A percentile compares a stretch with the other conserved stretches of the same genome.
phyloP scores from a whole-genome alignment of 2,888 invertebrate species.

The Athrips mouffetella region DNA sequence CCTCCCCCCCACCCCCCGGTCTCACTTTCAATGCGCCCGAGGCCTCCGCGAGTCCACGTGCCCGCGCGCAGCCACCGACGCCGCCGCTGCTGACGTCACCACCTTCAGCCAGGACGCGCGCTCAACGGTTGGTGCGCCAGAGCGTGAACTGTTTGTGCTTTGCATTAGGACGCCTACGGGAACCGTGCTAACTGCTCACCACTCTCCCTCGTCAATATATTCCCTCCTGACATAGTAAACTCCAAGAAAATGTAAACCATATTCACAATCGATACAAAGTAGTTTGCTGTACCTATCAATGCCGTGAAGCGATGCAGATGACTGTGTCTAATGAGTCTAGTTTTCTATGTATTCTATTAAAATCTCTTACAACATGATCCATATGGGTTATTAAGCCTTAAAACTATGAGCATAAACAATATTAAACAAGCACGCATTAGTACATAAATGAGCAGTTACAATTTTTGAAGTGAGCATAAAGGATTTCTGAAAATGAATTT shows the following conservation, averaged over 20 bases:
- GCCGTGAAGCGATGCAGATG: neutral
- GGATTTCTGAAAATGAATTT: too few species aligned
- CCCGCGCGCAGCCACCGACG: conserved; percentile 56
- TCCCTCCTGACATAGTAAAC: conserved; percentile 39
- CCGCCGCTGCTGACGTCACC: conserved; percentile 63
- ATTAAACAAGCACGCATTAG: too few species aligned
- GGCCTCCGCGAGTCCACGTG: conserved; percentile 66
- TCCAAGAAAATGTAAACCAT: conserved; percentile 17
- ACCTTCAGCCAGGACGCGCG: conserved; percentile 42
- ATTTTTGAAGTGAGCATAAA: too few species aligned
- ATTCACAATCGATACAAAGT: conserved; percentile 7
- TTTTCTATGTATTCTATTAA: too few species aligned
- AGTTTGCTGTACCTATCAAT: neutral
- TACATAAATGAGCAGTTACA: too few species aligned
- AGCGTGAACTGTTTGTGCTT: conserved; percentile 59
- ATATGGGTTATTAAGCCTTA: too few species aligned
- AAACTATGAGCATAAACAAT: too few species aligned
- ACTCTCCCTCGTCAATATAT: conserved; percentile 27
- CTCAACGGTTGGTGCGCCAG: conserved; percentile 42
- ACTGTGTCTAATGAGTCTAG: neutral
- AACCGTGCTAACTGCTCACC: conserved; percentile 43
- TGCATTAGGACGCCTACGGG: conserved; percentile 61
- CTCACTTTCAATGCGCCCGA: conserved; percentile 74
- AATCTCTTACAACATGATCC: too few species aligned
- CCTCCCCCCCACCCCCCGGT: conserved; percentile 48